Conservation (phyloP, 2,888 invertebrate genomes). For the Tromatobia lineatoria region DNA sequence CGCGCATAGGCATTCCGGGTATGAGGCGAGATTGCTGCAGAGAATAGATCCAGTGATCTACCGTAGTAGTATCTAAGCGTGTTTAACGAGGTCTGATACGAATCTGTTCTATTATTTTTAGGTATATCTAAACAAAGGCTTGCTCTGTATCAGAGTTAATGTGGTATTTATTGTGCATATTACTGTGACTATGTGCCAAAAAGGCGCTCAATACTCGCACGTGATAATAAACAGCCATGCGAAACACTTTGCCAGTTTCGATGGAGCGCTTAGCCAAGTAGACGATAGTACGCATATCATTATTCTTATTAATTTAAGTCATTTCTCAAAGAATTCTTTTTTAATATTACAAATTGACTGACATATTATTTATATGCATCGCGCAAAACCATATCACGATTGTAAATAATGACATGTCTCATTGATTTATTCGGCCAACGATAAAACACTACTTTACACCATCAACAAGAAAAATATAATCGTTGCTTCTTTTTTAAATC, state of each 20-base stretch:
- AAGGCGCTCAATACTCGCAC: neutral
- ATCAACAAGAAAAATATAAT: conserved; percentile 28
- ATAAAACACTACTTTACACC: conserved; percentile 62
- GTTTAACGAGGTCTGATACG: conserved; percentile 34
- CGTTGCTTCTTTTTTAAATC: conserved; percentile 32
- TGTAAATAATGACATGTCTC: conserved; percentile 66
- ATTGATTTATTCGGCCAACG: conserved; percentile 56
- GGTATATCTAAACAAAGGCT: conserved; percentile 69
- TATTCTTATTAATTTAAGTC: conserved; percentile 15
- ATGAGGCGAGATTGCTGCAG: neutral
- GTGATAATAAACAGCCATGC: conserved; percentile 1
- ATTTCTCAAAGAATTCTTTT: conserved; percentile 46
- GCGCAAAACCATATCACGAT: conserved; percentile 58
- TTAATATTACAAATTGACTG: conserved; percentile 71
- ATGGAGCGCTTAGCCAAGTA: conserved; percentile 41
- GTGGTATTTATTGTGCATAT: conserved; percentile 77
- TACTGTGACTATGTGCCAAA: conserved; percentile 6
- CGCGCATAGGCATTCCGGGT: conserved; percentile 39
- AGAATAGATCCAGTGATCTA: conserved; percentile 22
- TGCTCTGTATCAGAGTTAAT: conserved; percentile 82
- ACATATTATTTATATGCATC: conserved; percentile 74
- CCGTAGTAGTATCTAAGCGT: conserved; percentile 30
- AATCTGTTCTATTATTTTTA: conserved; percentile 60
- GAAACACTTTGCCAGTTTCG: conserved; percentile 56
- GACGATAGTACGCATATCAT: neutral